Evolutionary conservation across 2,888 invertebrate genomes (phyloP).

Genomic region (Phortica magna): DNA sequence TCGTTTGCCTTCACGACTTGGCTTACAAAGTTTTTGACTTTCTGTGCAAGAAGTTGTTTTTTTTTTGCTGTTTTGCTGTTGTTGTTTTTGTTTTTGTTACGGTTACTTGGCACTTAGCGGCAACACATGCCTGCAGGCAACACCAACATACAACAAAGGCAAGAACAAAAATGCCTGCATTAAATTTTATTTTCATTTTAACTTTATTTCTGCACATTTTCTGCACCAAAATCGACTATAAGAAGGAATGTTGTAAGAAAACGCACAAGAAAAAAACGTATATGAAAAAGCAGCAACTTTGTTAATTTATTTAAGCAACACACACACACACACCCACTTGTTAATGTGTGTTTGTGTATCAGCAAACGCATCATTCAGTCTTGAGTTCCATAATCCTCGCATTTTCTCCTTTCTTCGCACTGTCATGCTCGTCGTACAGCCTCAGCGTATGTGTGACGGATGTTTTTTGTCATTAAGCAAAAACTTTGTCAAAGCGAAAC

Average conservation of each 20-base stretch:
- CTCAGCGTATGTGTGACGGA: conserved; percentile 48
- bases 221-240: conserved; percentile 51
- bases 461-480: conserved; percentile 64
- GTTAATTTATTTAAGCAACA: conserved; percentile 64
- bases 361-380: no score
- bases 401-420: conserved; percentile 43
- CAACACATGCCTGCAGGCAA: conserved; percentile 58
- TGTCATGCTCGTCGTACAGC: no score
- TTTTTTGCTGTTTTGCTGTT: conserved; percentile 10
- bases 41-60: conserved; percentile 1
- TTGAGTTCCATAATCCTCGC: no score
- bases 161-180: conserved; percentile 48
- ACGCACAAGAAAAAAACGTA: not conserved
- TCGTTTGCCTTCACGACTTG: no score
- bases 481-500: conserved; percentile 65
- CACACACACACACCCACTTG: conserved; percentile 33
- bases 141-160: conserved; percentile 11
- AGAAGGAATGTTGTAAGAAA: conserved; percentile 38
- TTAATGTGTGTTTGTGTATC: no score
- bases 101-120: conserved; percentile 61
- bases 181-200: conserved; percentile 67
- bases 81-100: conserved; percentile 6
- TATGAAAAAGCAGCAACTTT: conserved; percentile 54
- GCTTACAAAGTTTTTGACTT: conserved; percentile 1
- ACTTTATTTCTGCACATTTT: conserved; percentile 57